Base-by-base conservation (phyloP, 1,140 invertebrate species). In the Argopecten irradians region DNA sequence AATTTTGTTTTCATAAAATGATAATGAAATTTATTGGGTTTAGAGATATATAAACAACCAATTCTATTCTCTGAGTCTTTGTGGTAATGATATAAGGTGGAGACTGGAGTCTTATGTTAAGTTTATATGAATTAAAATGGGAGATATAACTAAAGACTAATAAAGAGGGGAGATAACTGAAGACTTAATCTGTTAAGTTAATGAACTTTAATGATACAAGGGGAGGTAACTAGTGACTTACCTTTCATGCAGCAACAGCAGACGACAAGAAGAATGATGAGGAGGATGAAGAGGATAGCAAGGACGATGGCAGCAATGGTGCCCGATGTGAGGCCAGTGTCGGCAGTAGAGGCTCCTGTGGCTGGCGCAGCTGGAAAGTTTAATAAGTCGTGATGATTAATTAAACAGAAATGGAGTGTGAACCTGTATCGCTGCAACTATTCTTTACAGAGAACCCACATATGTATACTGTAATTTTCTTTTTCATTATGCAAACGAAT, bases 301-400 rank as follows among this genome's bases (percentile, higher is more conserved):
- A 90, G 34, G 9, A 90, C 39, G 19, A 90, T 90, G 34, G 89
- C 89, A 0, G 89, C 89, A 28, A 90, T 90, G 34, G 85, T 87
- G 36, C 89, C 89, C 2, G 89, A 36, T 13, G 89, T 43, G 16
- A 90, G 55, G 34, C 84, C 84, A 9, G 86, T 33, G n/a, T 34
- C 82, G 1, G 39, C 88, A 36, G 89, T 90, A 0, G 89, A 85
- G 9, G 84, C 84, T 32, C 87, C 89, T 0, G 39, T 36, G 8
- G 83, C 87, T 16, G 35, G 7, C 46, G 36, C 16, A 36, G 8
- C 86, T 88, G 39, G 34, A 87, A 84, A 34, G 35, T 0, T 84
- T 84, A 84, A 84, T 13, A 3, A 8, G 71, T 82, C 32, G 8
- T 82, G 71, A 19, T 19, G 32, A 82, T 28, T 82, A n/a, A n/a